Evolutionary conservation across 2,888 invertebrate species (phyloP).

Genomic region (Conus canariensis): DNA sequence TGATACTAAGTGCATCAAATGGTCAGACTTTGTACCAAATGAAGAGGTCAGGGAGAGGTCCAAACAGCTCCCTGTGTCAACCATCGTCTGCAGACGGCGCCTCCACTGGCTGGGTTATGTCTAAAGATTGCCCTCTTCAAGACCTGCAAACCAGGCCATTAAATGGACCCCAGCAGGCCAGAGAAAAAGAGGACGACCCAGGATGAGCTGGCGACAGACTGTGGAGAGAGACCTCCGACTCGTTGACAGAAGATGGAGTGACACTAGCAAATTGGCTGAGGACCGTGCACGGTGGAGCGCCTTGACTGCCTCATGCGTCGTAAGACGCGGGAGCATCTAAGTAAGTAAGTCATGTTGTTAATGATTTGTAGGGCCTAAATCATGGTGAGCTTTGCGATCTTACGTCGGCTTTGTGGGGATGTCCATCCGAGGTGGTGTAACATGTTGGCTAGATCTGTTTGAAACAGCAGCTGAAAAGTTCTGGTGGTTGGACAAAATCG

Average conservation of each 20-base stretch:
- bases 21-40: neutral
- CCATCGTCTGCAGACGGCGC: neutral
- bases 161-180: neutral
- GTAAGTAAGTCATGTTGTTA: too few species aligned
- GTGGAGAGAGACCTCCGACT: neutral
- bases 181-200: neutral
- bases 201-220: neutral
- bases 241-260: neutral
- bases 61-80: neutral
- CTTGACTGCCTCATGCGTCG: too few species aligned
- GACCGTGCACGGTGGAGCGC: too few species aligned
- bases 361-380: too few species aligned
- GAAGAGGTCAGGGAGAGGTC: neutral
- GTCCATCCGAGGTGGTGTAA: too few species aligned
- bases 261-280: too few species aligned
- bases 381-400: too few species aligned
- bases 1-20: neutral
- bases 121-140: neutral
- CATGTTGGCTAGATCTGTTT: too few species aligned
- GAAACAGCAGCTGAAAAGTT: too few species aligned
- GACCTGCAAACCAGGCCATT: constrained; percentile 7
- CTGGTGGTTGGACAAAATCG: too few species aligned
- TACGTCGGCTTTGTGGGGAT: too few species aligned
- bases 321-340: too few species aligned
- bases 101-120: neutral